Evolutionary conservation across 2,797 vertebrate genomes (phyloP).

Genomic region (Sorex maritimensis): DNA sequence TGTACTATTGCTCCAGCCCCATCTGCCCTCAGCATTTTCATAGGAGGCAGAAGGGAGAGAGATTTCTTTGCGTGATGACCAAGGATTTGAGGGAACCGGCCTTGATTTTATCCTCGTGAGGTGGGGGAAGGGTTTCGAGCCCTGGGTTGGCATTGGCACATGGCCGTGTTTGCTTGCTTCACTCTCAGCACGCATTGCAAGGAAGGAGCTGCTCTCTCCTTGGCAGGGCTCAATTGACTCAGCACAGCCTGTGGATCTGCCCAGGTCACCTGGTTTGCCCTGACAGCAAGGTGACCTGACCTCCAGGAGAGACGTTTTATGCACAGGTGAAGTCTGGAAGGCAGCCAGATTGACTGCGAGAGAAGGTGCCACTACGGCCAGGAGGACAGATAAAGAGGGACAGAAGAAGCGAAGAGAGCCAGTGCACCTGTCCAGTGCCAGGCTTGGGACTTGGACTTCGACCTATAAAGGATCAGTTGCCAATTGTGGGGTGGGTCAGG

Average conservation of each 20-base stretch:
- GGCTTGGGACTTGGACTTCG: neutral
- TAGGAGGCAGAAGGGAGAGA: neutral
- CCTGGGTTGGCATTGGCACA: neutral
- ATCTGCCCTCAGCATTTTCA: neutral
- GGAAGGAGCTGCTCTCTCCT: neutral
- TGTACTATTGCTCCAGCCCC: too few species aligned
- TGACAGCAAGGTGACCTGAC: constrained; percentile 16
- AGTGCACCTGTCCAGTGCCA: neutral
- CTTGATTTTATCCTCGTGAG: neutral
- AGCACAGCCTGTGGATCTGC: constrained; percentile 1
- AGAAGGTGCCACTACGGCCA: neutral
- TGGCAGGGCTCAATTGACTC: neutral
- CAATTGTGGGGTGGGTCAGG: neutral
- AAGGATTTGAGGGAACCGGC: neutral
- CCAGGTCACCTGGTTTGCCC: neutral
- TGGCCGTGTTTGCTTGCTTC: neutral
- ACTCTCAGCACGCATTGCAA: neutral
- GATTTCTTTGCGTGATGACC: neutral
- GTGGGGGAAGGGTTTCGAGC: neutral
- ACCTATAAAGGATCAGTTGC: neutral
- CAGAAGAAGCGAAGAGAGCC: neutral
- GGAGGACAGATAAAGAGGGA: neutral
- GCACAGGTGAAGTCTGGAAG: neutral
- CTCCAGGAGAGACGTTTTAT: neutral
- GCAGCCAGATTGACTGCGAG: neutral